Conservation (phyloP, 2,113 vertebrate genomes). For the Sula dactylatra region DNA sequence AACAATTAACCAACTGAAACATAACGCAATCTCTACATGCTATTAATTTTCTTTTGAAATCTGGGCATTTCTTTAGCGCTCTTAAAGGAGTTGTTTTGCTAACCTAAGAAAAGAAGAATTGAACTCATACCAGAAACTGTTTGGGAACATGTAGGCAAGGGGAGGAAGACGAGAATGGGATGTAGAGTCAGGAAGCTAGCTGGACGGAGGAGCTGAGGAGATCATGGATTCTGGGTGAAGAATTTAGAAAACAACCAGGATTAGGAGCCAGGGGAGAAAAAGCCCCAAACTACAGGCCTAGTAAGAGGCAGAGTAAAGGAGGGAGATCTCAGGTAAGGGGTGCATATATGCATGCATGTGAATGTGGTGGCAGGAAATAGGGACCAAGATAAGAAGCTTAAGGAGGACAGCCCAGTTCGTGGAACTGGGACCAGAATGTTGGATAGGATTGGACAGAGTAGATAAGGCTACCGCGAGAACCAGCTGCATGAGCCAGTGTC, state of each 20-base stretch:
- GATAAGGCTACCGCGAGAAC: neutral
- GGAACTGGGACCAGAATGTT: neutral
- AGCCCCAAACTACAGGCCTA: neutral
- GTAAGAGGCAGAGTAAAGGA: neutral
- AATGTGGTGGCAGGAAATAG: neutral
- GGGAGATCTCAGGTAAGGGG: neutral
- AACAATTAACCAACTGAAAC: neutral
- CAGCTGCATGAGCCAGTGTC: neutral
- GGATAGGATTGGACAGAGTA: neutral
- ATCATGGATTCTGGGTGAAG: neutral
- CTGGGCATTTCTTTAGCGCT: neutral
- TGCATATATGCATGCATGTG: rapidly evolving
- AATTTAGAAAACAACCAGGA: neutral
- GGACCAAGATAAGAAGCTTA: neutral
- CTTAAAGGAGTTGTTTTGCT: neutral
- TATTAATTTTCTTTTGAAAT: neutral
- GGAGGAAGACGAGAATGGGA: neutral
- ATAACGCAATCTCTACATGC: neutral
- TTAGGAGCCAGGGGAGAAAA: neutral
- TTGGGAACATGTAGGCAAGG: neutral
- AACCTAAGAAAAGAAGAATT: neutral
- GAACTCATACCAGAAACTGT: neutral
- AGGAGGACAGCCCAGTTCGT: neutral
- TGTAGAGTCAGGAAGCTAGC: neutral
- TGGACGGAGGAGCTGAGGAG: neutral